These are phyloP conservation scores for Hymenochirus boettgeri DNA, from an alignment of 2,113 vertebrate genomes.

Conservation along the genomic window DNA sequence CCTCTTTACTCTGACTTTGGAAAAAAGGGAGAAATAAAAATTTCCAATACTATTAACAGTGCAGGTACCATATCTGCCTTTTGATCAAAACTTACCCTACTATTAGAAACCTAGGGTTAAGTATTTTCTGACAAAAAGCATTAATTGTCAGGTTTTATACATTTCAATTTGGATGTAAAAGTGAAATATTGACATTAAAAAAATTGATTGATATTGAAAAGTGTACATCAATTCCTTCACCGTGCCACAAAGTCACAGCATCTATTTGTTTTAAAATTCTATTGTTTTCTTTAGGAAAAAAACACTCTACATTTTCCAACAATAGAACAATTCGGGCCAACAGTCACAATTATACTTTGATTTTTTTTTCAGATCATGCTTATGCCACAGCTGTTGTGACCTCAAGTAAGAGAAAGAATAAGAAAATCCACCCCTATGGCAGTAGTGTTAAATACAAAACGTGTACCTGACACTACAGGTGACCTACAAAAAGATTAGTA, in stretches of 20 bases:
- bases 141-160: no score
- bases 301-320: background rate
- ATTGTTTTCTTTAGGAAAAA: background rate
- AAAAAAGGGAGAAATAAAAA: no score
- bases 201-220: no score
- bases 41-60: no score
- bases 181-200: no score
- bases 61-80: no score
- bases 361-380: background rate
- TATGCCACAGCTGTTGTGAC: background rate
- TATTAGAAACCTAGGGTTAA: no score
- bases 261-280: background rate
- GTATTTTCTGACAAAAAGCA: no score
- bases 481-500: background rate
- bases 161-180: no score
- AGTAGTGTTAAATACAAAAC: slow-evolving; percentile 2
- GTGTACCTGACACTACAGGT: background rate
- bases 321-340: background rate
- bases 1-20: no score
- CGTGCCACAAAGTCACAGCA: background rate
- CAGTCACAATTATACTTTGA: background rate
- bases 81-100: no score
- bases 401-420: background rate
- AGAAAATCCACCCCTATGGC: background rate
- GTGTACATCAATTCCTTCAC: no score